Conservation (phyloP, 2,113 vertebrate species). For the Bujurquina vittata region DNA sequence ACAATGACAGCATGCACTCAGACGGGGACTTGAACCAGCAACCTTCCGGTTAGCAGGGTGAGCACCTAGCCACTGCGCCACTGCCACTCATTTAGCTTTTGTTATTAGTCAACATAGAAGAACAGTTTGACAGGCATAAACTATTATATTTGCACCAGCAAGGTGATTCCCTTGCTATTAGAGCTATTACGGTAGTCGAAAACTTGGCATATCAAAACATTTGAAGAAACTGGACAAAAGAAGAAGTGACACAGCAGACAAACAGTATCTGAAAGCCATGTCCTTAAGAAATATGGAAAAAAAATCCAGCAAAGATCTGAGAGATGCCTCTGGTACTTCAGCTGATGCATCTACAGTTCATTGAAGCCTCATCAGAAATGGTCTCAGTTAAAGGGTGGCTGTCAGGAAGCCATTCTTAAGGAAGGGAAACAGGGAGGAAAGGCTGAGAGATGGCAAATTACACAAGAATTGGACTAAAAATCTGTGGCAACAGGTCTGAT, state of each 20-base stretch:
- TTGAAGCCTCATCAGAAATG: constrained; percentile 6
- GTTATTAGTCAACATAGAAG: neutral
- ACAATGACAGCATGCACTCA: no score
- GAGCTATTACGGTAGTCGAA: neutral
- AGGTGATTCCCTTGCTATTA: neutral
- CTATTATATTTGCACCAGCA: neutral
- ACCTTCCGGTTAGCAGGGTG: no score
- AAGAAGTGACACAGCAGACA: neutral
- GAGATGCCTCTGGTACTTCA: neutral
- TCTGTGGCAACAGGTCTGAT: neutral
- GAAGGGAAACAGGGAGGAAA: neutral
- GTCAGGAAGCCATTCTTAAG: neutral
- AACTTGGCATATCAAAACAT: neutral
- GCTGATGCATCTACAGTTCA: neutral
- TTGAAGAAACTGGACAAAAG: neutral
- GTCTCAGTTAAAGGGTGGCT: neutral
- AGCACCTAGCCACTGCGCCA: no score
- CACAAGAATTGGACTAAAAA: neutral
- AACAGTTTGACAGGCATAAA: neutral
- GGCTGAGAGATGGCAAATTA: neutral
- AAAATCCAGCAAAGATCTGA: neutral
- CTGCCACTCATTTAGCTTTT: neutral
- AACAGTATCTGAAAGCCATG: neutral
- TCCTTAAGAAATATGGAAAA: neutral
- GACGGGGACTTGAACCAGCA: no score